Percentiles rank a stretch among this genome's conserved stretches.
Evolutionary conservation across 2,797 vertebrate species (phyloP).

Genomic region (Centroberyx gerrardi): DNA sequence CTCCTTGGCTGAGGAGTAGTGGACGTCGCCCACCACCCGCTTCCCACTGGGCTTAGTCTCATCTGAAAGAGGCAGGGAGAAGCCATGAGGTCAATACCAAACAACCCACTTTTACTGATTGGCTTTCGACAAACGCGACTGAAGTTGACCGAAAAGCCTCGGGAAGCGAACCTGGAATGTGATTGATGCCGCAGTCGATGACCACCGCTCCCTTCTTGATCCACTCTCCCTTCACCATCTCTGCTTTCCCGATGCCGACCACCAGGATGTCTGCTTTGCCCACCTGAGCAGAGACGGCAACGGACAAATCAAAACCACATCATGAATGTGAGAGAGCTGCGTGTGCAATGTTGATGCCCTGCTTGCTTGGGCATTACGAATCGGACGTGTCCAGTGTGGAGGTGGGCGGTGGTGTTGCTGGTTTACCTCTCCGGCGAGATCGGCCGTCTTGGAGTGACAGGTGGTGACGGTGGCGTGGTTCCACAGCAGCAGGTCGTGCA

Average conservation of each 20-base stretch:
- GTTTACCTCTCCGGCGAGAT: conserved; percentile 91
- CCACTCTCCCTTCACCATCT: conserved; percentile 98
- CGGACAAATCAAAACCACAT: neutral
- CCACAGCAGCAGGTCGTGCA: conserved; percentile 98
- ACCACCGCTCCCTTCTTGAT: conserved; percentile 96
- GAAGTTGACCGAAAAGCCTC: neutral
- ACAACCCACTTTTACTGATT: neutral
- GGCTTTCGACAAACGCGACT: neutral
- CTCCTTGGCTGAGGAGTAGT: conserved; percentile 90
- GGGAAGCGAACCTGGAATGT: conserved; percentile 89
- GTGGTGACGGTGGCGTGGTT: conserved; percentile 97
- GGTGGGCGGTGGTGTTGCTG: neutral
- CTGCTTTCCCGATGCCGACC: conserved; percentile 94
- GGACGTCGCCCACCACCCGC: conserved; percentile 94
- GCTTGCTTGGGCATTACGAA: neutral
- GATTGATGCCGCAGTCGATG: conserved; percentile 98
- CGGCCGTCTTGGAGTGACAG: conserved; percentile 95
- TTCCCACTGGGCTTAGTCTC: conserved; percentile 91
- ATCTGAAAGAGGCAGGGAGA: conserved; percentile 82
- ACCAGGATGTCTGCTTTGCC: conserved; percentile 95
- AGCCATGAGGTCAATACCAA: conserved; percentile 4
- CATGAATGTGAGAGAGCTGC: neutral
- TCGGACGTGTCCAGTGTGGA: neutral
- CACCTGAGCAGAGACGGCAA: conserved; percentile 82
- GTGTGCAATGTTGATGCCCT: neutral